These are phyloP conservation scores for Formica exsecta DNA, from an alignment of 1,140 invertebrate species.

Conservation along the genomic window DNA sequence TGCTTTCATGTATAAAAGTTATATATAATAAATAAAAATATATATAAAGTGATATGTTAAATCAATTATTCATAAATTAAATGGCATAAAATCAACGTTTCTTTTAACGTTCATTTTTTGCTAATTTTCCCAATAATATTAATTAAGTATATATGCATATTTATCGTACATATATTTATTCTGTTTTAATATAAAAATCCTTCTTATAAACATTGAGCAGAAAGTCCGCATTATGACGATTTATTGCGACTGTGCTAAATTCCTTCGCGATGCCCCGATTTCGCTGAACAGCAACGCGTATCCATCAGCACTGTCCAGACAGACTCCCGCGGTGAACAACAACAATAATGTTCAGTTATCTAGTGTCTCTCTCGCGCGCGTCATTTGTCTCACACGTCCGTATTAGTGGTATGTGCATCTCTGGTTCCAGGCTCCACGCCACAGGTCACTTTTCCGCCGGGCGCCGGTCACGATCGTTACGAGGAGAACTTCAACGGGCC, in stretches of 20 bases:
- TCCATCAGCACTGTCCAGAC: background rate
- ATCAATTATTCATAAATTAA: constrained; percentile 5
- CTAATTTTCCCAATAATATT: background rate
- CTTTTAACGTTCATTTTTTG: background rate
- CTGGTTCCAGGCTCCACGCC: constrained; percentile 79
- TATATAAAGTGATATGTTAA: background rate
- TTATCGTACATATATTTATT: background rate
- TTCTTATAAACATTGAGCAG: background rate
- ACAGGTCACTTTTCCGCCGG: constrained; percentile 83
- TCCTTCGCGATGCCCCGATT: constrained; percentile 18
- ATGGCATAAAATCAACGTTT: background rate
- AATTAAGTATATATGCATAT: background rate
- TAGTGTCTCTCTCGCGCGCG: background rate
- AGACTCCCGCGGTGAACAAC: background rate
- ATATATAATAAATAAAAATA: background rate
- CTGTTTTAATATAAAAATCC: background rate
- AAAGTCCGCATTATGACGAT: background rate
- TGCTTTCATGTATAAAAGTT: background rate
- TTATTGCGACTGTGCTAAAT: background rate
- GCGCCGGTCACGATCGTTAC: constrained; percentile 85
- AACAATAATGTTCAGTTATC: background rate
- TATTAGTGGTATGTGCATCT: background rate
- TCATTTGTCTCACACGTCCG: constrained; percentile 31
- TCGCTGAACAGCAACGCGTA: background rate
- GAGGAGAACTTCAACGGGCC: constrained; percentile 87